Conservation (phyloP, 2,797 vertebrate genomes). For the Malacoraja senta region DNA sequence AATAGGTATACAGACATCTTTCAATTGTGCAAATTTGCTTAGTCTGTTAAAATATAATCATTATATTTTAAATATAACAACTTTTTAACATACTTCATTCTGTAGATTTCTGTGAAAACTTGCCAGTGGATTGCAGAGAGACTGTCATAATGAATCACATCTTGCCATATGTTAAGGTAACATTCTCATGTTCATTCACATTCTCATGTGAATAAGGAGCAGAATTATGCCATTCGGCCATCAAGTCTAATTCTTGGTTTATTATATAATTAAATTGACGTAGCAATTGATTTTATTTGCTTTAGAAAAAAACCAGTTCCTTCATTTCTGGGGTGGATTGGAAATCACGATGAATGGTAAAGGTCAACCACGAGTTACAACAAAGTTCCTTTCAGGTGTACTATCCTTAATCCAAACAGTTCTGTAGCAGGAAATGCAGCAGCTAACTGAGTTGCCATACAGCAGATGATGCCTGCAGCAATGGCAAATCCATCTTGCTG, state of each 20-base stretch:
- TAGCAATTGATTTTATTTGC: background rate
- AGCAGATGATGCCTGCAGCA: too few species aligned
- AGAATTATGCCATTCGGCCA: too few species aligned
- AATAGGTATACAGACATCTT: background rate
- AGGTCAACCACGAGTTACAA: too few species aligned
- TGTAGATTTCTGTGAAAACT: constrained; percentile 75
- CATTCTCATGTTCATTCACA: background rate
- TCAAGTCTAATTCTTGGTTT: background rate
- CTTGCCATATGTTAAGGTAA: constrained; percentile 76
- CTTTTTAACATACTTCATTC: background rate
- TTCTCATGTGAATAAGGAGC: too few species aligned
- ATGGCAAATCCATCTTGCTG: too few species aligned
- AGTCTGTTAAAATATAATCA: background rate
- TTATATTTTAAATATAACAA: background rate
- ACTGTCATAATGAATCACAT: constrained; percentile 79
- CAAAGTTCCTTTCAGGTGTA: too few species aligned
- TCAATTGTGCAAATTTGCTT: background rate
- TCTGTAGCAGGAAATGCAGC: too few species aligned
- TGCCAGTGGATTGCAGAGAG: constrained; percentile 72
- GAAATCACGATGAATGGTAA: background rate
- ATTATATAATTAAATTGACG: background rate
- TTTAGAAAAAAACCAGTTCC: background rate
- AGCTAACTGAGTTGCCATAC: too few species aligned
- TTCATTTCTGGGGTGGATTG: background rate
- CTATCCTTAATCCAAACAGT: too few species aligned